Conservation (phyloP, 2,113 vertebrate species). For the Zeus faber region DNA sequence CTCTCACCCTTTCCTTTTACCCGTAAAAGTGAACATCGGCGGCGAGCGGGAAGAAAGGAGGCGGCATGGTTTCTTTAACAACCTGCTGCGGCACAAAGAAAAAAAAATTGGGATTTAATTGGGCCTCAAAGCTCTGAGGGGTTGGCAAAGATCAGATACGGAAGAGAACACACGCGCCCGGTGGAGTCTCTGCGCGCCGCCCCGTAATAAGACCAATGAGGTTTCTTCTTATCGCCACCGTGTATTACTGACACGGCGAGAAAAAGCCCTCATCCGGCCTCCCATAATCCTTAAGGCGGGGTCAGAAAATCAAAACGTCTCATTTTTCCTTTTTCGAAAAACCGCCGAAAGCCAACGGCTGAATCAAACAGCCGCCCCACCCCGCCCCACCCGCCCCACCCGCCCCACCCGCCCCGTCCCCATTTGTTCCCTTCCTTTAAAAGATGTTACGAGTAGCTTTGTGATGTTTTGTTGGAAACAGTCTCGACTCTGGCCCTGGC, state of each 20-base stretch:
- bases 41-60: conserved; percentile 16
- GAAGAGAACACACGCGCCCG: conserved; percentile 10
- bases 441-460: conserved; percentile 42
- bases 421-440: no score
- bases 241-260: conserved; percentile 26
- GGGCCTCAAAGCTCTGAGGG: conserved; percentile 32
- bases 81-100: no score
- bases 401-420: no score
- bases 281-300: conserved; percentile 15
- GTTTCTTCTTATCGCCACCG: conserved; percentile 28
- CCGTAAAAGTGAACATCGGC: conserved; percentile 29
- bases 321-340: no score
- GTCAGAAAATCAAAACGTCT: no score
- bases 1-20: neutral
- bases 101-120: conserved; percentile 55
- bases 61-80: conserved; percentile 40
- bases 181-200: conserved; percentile 12
- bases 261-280: conserved; percentile 15
- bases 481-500: conserved; percentile 49
- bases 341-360: no score
- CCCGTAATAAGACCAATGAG: conserved; percentile 23
- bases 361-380: neutral
- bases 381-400: neutral
- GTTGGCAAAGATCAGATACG: conserved; percentile 18
- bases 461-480: conserved; percentile 56